A percentile compares a stretch with the other conserved stretches of the same genome.
phyloP scores from a whole-genome alignment of 1,140 invertebrate species.

The Rhynchophorus ferrugineus region DNA sequence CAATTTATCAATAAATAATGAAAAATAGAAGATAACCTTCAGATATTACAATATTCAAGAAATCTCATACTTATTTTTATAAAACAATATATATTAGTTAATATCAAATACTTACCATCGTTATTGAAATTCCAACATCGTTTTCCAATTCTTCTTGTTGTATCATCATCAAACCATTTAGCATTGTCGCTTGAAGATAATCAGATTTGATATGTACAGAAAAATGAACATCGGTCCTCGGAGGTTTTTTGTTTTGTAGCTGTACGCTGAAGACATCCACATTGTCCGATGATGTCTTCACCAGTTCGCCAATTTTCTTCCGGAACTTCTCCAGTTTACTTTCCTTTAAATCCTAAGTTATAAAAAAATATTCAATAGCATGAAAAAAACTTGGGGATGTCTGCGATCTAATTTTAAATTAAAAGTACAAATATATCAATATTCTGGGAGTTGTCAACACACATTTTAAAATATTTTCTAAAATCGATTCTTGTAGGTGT shows the following conservation, averaged over 20 bases:
- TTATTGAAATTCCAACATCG: neutral
- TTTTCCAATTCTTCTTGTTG: neutral
- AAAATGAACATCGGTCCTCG: neutral
- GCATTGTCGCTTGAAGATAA: neutral
- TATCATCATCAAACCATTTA: neutral
- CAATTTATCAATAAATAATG: no score
- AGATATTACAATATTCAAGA: no score
- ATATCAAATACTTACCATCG: neutral
- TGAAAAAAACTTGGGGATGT: no score
- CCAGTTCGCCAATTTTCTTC: neutral
- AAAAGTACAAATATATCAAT: no score
- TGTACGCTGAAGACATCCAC: neutral
- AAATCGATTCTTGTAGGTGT: no score
- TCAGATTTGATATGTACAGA: neutral
- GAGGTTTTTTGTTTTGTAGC: neutral
- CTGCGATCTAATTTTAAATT: no score
- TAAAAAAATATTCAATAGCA: no score
- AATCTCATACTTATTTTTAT: no score
- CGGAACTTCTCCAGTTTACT: neutral
- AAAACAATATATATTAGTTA: no score
- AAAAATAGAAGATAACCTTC: no score
- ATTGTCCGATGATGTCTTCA: neutral
- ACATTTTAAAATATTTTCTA: no score
- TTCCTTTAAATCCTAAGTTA: neutral
- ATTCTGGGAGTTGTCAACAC: no score